phyloP scores from a whole-genome alignment of 2,797 vertebrate species.

The Tinamus major region DNA sequence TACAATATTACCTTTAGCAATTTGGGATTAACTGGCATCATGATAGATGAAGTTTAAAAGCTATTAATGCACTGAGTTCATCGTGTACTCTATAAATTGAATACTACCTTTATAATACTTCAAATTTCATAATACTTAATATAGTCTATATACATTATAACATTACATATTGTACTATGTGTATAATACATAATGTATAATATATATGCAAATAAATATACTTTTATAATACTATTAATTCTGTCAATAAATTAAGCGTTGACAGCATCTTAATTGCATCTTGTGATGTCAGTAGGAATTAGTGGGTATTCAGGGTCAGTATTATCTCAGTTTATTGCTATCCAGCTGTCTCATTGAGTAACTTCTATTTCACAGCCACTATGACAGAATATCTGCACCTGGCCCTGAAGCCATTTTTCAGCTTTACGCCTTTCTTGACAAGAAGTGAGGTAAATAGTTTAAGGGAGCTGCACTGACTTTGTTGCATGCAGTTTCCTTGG shows the following conservation, averaged over 20 bases:
- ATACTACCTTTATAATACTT: not conserved
- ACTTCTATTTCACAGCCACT: conserved; percentile 79
- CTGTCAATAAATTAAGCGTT: too few relatives aligned
- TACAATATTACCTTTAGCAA: not conserved
- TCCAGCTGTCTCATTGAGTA: not conserved
- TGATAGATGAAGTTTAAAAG: conserved; percentile 10
- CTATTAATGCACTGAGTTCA: not conserved
- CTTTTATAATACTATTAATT: not conserved
- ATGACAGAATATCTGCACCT: conserved; percentile 88
- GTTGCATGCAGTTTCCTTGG: not conserved
- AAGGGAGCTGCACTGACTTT: not conserved
- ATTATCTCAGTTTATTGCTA: not conserved
- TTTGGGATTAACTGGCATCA: not conserved
- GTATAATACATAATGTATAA: too few relatives aligned
- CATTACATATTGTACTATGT: not conserved
- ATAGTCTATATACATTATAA: not conserved
- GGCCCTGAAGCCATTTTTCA: conserved; percentile 84
- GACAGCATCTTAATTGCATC: not conserved
- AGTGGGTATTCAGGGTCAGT: not conserved
- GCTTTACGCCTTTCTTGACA: conserved; percentile 89
- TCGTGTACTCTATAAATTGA: not conserved
- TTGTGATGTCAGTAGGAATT: not conserved
- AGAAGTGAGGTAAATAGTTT: conserved; percentile 88
- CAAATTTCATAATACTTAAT: not conserved
- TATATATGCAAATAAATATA: too few relatives aligned